Conservation (phyloP, 1,140 invertebrate genomes). For the Acromyrmex charruanus region DNA sequence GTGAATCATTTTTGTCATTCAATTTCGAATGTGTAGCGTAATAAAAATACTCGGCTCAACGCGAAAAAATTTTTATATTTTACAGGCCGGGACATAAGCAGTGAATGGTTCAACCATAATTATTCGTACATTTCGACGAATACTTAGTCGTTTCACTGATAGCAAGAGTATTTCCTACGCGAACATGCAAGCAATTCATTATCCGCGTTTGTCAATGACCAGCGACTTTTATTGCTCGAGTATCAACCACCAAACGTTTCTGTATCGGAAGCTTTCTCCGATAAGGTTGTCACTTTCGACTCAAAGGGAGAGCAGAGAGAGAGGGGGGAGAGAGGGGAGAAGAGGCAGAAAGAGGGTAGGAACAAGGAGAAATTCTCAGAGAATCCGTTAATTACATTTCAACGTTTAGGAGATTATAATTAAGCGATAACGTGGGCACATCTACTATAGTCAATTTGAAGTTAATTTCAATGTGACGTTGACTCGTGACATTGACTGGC, state of each 20-base stretch:
- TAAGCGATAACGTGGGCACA: slow-evolving; percentile 16
- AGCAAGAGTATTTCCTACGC: slow-evolving; percentile 25
- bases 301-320: neutral
- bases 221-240: slow-evolving; percentile 8
- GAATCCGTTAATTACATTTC: slow-evolving; percentile 23
- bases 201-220: slow-evolving; percentile 55
- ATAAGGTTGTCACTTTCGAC: slow-evolving; percentile 57
- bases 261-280: slow-evolving; percentile 66
- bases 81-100: neutral
- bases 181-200: neutral
- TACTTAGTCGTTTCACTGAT: slow-evolving; percentile 44
- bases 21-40: neutral
- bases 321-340: no score
- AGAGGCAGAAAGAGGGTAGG: neutral
- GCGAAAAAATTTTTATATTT: slow-evolving; percentile 20
- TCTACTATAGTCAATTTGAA: neutral
- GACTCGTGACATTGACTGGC: neutral
- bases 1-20: neutral
- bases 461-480: slow-evolving; percentile 21
- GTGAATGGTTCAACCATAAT: slow-evolving; percentile 39
- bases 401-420: slow-evolving; percentile 23
- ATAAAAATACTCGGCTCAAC: slow-evolving; percentile 11
- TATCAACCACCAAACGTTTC: slow-evolving; percentile 13
- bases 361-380: neutral
- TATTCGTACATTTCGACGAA: slow-evolving; percentile 32